Conservation (phyloP, 2,888 invertebrate species). For the Seira ritae region DNA sequence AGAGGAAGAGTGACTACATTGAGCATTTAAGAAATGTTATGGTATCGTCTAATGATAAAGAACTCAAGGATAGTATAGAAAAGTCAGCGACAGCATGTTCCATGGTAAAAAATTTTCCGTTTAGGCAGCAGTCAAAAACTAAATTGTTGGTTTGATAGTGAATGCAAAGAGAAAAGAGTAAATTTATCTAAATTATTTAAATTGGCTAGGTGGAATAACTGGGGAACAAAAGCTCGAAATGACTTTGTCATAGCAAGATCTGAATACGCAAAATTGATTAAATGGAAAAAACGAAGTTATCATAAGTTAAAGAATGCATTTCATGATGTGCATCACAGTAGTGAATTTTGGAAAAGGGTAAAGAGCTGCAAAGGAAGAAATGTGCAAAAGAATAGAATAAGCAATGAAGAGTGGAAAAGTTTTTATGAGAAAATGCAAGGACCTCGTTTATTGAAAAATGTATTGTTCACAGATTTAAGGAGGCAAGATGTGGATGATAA, state of each 20-base stretch:
- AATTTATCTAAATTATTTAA: neutral
- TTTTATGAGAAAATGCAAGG: neutral
- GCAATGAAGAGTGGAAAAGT: neutral
- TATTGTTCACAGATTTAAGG: no score
- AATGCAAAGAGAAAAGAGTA: neutral
- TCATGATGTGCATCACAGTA: neutral
- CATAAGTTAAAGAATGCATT: neutral
- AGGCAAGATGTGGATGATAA: no score
- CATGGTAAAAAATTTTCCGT: no score
- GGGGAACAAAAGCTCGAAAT: neutral
- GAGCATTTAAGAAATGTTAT: no score
- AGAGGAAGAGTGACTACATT: no score
- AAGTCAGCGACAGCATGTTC: no score
- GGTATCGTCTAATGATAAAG: no score
- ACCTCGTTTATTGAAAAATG: neutral
- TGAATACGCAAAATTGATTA: neutral
- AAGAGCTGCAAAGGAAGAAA: neutral
- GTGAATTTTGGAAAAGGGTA: slow-evolving; percentile 6
- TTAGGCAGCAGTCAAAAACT: neutral
- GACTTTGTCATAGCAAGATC: neutral
- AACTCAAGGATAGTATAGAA: no score
- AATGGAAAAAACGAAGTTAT: neutral
- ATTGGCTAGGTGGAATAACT: neutral
- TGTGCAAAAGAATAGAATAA: neutral
- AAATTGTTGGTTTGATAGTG: neutral